Conservation (phyloP, 2,888 invertebrate species). For the Drosophila infuscata region DNA sequence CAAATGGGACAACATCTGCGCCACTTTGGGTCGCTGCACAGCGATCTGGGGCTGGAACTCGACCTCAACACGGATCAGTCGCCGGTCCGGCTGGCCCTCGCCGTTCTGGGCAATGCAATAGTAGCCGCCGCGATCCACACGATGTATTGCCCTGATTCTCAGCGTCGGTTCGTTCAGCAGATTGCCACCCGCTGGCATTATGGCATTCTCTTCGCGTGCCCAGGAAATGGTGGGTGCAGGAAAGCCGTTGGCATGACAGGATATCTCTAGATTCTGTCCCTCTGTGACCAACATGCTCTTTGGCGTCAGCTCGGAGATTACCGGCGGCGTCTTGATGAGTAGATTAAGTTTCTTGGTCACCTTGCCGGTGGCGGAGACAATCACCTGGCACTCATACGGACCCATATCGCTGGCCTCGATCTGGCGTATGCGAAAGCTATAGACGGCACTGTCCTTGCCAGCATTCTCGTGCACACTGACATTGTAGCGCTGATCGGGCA, state of each 20-base stretch:
- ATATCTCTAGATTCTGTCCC: conserved; percentile 85
- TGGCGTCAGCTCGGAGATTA: conserved; percentile 81
- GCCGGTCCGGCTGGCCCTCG: conserved; percentile 82
- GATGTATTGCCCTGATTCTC: conserved; percentile 80
- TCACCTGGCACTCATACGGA: conserved; percentile 84
- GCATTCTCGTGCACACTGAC: conserved; percentile 73
- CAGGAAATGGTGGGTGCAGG: conserved; percentile 90
- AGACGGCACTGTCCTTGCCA: conserved; percentile 71
- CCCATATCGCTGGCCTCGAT: conserved; percentile 84
- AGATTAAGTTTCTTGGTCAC: conserved; percentile 80
- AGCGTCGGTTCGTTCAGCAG: conserved; percentile 76
- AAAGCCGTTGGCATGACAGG: conserved; percentile 91
- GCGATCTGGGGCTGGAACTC: conserved; percentile 84
- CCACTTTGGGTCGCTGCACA: conserved; percentile 83
- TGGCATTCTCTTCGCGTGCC: conserved; percentile 88
- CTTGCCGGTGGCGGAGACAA: conserved; percentile 81
- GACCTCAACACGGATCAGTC: conserved; percentile 83
- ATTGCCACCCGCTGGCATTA: conserved; percentile 84
- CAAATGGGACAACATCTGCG: conserved; percentile 79
- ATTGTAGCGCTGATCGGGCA: conserved; percentile 82
- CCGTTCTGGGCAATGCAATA: conserved; percentile 84
- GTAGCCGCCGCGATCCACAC: conserved; percentile 84
- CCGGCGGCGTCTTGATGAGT: conserved; percentile 82
- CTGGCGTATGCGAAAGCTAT: conserved; percentile 81
- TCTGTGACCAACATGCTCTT: conserved; percentile 79